Percentiles rank a stretch among this genome's conserved stretches.
Conservation (phyloP, 2,113 vertebrate genomes). For the Laterallus jamaicensis region DNA sequence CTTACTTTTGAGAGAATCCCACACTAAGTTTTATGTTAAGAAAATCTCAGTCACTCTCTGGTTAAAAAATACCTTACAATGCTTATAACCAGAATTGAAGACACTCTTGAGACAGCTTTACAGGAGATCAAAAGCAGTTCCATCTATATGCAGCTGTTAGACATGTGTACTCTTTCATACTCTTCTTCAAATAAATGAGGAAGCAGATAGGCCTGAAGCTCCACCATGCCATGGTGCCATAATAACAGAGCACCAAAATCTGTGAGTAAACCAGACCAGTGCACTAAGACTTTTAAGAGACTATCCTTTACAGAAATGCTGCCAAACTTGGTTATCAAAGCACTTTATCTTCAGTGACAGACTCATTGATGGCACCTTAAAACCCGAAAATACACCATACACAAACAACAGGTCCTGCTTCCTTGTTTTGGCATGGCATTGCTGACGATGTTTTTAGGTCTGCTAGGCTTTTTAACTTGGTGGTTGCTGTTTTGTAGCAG, state of each 20-base stretch:
- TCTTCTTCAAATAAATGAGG: not conserved
- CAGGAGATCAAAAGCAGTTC: not conserved
- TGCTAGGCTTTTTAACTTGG: not conserved
- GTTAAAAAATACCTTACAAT: not conserved
- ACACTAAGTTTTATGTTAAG: not conserved
- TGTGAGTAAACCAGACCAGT: not conserved
- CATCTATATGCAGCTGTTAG: not conserved
- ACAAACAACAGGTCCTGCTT: not conserved
- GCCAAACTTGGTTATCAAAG: rapidly evolving
- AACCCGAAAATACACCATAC: not conserved
- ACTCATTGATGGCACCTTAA: not conserved
- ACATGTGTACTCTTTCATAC: not conserved
- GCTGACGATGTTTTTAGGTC: not conserved
- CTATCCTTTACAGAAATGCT: not conserved
- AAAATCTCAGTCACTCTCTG: not conserved
- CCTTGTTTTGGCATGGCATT: not conserved
- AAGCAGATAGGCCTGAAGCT: not conserved
- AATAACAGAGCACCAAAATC: not conserved
- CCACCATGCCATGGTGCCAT: not conserved
- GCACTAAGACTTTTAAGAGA: not conserved
- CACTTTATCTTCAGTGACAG: not conserved
- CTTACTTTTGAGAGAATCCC: not conserved
- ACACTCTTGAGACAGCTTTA: not conserved
- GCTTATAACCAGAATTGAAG: not conserved
- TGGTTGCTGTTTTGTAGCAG: not conserved